Conservation (phyloP, 2,888 invertebrate genomes). For the Gastrophysa polygoni region DNA sequence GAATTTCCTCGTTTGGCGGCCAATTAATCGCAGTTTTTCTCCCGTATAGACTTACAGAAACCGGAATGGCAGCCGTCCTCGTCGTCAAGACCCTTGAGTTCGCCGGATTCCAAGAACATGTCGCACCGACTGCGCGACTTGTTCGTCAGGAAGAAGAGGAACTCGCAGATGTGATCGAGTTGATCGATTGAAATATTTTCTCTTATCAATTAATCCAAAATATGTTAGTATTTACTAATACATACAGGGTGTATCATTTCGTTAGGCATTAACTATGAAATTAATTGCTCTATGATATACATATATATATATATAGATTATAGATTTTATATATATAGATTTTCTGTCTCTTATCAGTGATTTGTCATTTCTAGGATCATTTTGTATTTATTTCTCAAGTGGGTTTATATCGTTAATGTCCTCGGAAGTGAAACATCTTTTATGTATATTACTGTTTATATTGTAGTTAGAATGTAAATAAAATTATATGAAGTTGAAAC, state of each 20-base stretch:
- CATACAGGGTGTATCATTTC: constrained; percentile 11
- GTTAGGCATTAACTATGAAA: not conserved
- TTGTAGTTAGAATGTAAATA: constrained; percentile 33
- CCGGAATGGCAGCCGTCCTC: constrained; percentile 41
- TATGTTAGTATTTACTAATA: constrained; percentile 8
- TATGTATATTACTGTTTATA: constrained; percentile 31
- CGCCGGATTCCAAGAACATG: constrained; percentile 61
- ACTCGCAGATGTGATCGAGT: constrained; percentile 61
- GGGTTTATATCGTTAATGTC: not conserved
- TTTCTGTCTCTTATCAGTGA: not conserved
- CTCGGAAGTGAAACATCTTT: constrained; percentile 19
- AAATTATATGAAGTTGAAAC: constrained; percentile 17
- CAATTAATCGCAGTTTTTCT: too few species aligned
- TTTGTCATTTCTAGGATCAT: not conserved
- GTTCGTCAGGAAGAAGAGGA: constrained; percentile 64
- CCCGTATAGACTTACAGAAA: too few species aligned
- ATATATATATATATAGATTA: too few species aligned
- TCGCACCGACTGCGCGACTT: constrained; percentile 66
- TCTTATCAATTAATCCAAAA: too few species aligned
- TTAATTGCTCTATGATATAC: not conserved
- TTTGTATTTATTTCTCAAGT: not conserved
- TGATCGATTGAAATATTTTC: too few species aligned
- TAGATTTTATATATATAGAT: not conserved
- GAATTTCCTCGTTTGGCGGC: constrained; percentile 11
- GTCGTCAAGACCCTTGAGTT: constrained; percentile 42